Percentiles rank a stretch among this genome's conserved stretches.
These are phyloP conservation scores for Neoarius graeffei DNA, from an alignment of 2,113 vertebrate species.

Conservation along the genomic window DNA sequence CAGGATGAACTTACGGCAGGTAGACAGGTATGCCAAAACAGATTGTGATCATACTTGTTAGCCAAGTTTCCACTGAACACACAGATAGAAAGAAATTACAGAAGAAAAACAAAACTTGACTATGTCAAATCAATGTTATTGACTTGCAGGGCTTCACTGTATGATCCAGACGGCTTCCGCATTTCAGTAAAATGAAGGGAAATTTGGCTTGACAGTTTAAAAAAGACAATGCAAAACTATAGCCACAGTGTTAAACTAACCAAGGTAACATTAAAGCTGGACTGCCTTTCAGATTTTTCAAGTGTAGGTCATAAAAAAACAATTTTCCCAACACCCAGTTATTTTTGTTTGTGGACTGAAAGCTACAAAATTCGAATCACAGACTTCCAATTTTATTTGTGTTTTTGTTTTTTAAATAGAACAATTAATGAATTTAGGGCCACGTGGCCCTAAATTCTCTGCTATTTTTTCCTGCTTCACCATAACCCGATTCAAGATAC, in stretches of 20 bases:
- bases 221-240: neutral
- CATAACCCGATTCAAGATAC: too few relatives aligned
- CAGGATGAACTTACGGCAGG: neutral
- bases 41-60: neutral
- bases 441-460: too few relatives aligned
- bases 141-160: conserved; percentile 12
- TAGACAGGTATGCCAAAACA: neutral
- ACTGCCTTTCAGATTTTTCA: too few relatives aligned
- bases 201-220: neutral
- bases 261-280: too few relatives aligned
- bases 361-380: too few relatives aligned
- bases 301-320: too few relatives aligned
- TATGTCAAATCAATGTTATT: conserved; percentile 40
- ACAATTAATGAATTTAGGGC: too few relatives aligned
- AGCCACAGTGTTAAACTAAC: neutral
- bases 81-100: conserved; percentile 7
- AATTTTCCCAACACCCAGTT: too few relatives aligned
- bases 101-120: conserved; percentile 3
- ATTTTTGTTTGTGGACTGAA: too few relatives aligned
- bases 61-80: conserved; percentile 25
- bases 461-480: too few relatives aligned
- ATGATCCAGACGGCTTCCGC: neutral
- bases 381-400: too few relatives aligned
- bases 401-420: too few relatives aligned
- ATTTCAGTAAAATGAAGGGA: neutral